Conservation (phyloP, 2,113 vertebrate species). For the Paedocypris sp. region DNA sequence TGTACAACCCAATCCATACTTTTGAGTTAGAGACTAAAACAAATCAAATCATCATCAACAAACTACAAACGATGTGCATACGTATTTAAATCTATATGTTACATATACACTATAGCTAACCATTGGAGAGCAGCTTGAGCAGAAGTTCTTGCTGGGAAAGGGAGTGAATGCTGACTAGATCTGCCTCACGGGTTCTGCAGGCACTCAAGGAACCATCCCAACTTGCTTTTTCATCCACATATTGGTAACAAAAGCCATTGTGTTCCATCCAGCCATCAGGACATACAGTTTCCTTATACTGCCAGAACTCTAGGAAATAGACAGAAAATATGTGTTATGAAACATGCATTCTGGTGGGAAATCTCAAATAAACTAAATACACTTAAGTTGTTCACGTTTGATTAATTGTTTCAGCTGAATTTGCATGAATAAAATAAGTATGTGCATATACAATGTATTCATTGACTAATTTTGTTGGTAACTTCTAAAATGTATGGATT, state of each 20-base stretch:
- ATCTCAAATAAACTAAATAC: neutral
- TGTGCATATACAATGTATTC: too few species aligned
- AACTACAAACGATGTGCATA: too few species aligned
- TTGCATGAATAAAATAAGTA: too few species aligned
- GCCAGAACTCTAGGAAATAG: constrained; percentile 67
- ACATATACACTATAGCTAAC: constrained; percentile 55
- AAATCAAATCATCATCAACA: neutral
- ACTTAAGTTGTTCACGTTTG: too few species aligned
- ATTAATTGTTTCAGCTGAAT: too few species aligned
- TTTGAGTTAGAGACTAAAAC: constrained; percentile 59
- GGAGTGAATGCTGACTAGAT: constrained; percentile 67
- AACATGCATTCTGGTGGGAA: neutral
- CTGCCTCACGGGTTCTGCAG: constrained; percentile 58
- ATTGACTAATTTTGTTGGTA: too few species aligned
- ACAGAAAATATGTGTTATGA: neutral
- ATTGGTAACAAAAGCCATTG: constrained; percentile 73
- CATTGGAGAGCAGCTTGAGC: constrained; percentile 57
- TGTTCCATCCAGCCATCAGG: constrained; percentile 71
- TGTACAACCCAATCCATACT: constrained; percentile 81
- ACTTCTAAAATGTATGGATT: too few species aligned
- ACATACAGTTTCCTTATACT: constrained; percentile 71
- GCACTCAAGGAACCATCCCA: constrained; percentile 69
- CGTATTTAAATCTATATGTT: too few species aligned
- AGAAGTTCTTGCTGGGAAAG: constrained; percentile 76
- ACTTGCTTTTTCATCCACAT: constrained; percentile 59